Base-by-base conservation (phyloP, 2,797 vertebrate genomes). In the Erpetoichthys calabaricus region DNA sequence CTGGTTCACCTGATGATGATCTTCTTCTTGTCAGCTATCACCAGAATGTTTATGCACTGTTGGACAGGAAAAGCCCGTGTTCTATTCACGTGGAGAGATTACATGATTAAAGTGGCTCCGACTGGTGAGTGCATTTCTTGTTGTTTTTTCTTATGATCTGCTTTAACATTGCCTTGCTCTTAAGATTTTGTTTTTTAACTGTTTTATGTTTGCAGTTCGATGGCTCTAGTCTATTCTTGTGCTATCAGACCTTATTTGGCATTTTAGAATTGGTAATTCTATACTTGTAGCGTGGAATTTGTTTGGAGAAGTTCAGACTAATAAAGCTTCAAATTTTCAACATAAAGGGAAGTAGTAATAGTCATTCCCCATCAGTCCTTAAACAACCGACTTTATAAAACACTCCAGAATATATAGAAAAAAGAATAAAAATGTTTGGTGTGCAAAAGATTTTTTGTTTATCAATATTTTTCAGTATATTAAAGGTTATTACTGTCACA, bases 1-100 rank as follows among this genome's bases (percentile, higher is more conserved):
- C 75, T 97, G 65, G 85, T 89, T 53, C 94, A 94, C 70, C 79
- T 97, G 55, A 68, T 79, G 42, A 75, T 94, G 63, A 91, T 80
- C 77, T 94, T 93, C 78, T 77, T 84, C 25, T 75, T 93, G 41
- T 89, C 91, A 0, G 70, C 85, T 42, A 60, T 92, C 65, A 83
- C 80, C 8, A 74, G 91, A 0, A 64, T 62, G 1, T 65, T 67
- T 61, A 78, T 83, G 67, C 77, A 82, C 6, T 80, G 77, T 62
- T 86, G 78, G 73, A 86, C 78, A 4, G 84, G 83, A 25, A 90
- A 89, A 57, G 77, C 85, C 51, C 80, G 84, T 1, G 70, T 89
- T n/a, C 62, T 82, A 50, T 79, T 94, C 44, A 71, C 75, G 69
- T 91, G 92, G 91, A 69, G 67, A 2, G 85, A 85, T 65, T 92